Evolutionary conservation across 2,113 vertebrate genomes (phyloP).

Genomic region (Dolichallabes microphthalmus): DNA sequence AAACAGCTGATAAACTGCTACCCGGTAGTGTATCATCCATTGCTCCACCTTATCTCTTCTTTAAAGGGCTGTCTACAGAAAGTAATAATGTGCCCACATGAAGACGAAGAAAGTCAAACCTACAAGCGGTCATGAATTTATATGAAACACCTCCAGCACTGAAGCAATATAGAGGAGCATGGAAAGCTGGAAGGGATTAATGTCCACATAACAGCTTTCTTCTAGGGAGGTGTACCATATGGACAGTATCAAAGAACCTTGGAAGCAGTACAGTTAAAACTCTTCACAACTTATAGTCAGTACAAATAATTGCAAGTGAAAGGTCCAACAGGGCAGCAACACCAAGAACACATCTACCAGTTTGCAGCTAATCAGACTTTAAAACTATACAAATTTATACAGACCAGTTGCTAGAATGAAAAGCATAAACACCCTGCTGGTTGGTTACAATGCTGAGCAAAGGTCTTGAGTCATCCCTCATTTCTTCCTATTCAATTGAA

Average conservation of each 20-base stretch:
- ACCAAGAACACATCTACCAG: neutral
- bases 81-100: neutral
- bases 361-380: neutral
- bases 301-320: neutral
- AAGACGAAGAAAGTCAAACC: conserved; percentile 40
- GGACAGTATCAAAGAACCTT: conserved; percentile 9
- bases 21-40: neutral
- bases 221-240: conserved; percentile 39
- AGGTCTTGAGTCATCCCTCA: too few species aligned
- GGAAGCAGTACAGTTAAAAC: neutral
- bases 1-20: neutral
- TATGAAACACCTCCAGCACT: conserved; percentile 71
- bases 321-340: neutral
- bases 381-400: neutral
- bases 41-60: neutral
- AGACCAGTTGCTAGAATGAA: neutral
- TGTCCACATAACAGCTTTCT: conserved; percentile 27
- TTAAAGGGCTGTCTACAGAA: neutral
- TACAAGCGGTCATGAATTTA: conserved; percentile 64
- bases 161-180: neutral
- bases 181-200: conserved; percentile 48
- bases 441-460: neutral
- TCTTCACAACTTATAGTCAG: neutral
- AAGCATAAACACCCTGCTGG: neutral
- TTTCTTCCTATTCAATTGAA: too few species aligned